Evolutionary conservation across 1,140 invertebrate genomes (phyloP), one percentile per base, ranked within the genome.

Genomic region (Eumeta japonica): DNA sequence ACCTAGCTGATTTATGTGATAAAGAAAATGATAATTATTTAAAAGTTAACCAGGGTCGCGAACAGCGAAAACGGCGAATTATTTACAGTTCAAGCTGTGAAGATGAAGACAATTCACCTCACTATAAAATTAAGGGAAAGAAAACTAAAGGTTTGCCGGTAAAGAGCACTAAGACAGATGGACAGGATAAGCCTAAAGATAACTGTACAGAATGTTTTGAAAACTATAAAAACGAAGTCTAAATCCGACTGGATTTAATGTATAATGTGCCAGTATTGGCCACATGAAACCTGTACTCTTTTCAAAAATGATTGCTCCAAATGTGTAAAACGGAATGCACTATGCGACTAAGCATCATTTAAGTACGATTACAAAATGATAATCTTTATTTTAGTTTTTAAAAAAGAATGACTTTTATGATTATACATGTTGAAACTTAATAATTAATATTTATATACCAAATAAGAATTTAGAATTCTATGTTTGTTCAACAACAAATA

Each of bases 191-290:
- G 29, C 35, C 45, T 43, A 30, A 41, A 43, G 45, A 43, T 27
- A 30, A 56, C 18, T 62, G n/a, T n/a, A n/a, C n/a, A n/a, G 30
- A 45, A 38, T 48, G 46, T 51, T 40, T 30, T 48, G 45, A 30
- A 43, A 45, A 13, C 45, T 38, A 50, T 18, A 47, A 43, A 31
- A 17, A 45, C 49, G 9, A 49, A 48, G 38, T 53, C 47, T 11
- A 50, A 45, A 41, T 50, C 43, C 32, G 48, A 53, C 45, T 53
- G 51, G 45, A 53, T 50, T 41, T 19, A 39, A 36, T 50, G 47
- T 42, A 10, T 43, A 13, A 47, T 32, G 34, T 51, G 37, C 38
- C 30, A 14, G 10, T 43, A 46, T 30, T 48, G 39, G 47, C 39
- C 46, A 20, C 43, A 43, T 43, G 47, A 46, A 41, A 43, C 47